These are phyloP conservation scores for Entomyzon cyanotis DNA, from an alignment of 2,113 vertebrate species.

Conservation along the genomic window DNA sequence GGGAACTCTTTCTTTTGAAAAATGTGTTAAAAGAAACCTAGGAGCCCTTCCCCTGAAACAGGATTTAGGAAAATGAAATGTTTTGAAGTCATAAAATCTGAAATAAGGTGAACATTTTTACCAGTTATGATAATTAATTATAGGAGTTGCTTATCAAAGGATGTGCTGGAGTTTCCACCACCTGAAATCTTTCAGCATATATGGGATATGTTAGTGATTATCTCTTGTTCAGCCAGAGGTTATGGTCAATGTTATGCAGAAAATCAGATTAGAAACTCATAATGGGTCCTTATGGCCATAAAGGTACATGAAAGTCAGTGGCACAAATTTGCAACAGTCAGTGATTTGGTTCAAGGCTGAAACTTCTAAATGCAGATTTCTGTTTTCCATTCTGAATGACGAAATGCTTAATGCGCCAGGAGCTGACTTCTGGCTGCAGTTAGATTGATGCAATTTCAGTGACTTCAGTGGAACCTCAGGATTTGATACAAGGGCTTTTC, in stretches of 20 bases:
- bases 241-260: neutral
- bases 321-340: slow-evolving; percentile 22
- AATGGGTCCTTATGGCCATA: neutral
- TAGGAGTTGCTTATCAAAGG: neutral
- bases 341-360: neutral
- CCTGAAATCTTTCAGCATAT: neutral
- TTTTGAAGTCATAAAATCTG: neutral
- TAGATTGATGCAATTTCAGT: neutral
- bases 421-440: neutral
- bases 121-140: neutral
- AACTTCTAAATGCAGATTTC: slow-evolving; percentile 23
- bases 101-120: neutral
- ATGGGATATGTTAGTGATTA: slow-evolving; percentile 5
- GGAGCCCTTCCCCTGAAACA: fast-evolving
- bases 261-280: slow-evolving; percentile 42
- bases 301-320: slow-evolving; percentile 15
- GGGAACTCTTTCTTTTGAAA: neutral
- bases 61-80: neutral
- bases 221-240: neutral
- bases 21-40: neutral
- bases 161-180: neutral
- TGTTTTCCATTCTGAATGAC: slow-evolving; percentile 32
- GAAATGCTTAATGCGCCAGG: neutral
- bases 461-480: neutral
- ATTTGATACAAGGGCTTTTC: neutral